Base-by-base conservation (phyloP, 2,888 invertebrate genomes). In the Eupithecia exiguata region DNA sequence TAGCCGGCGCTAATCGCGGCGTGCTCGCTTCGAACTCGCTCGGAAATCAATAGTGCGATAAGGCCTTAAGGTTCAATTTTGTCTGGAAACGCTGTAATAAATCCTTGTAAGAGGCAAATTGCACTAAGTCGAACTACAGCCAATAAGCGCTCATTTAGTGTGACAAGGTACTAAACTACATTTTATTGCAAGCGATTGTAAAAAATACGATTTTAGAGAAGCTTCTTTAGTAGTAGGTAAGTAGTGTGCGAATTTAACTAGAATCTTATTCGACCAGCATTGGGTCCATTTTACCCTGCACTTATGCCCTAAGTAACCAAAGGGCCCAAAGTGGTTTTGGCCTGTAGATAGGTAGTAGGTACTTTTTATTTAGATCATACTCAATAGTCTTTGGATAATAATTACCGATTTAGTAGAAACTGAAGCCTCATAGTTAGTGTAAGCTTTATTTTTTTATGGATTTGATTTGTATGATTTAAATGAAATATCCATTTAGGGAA, bases 211-310 rank as follows among this genome's bases (percentile, higher is more conserved):
- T 63, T 36, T 36, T n/a, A 63, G 61, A 61, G 36, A 30, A 36
- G 63, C 36, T 62, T 62, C 35, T 7, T 35, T 7, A 18, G 30
- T 35, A 36, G 18, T 35, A 63, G 36, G 63, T 36, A 63, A 63
- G 63, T 36, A 63, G 62, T 30, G 35, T 62, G 62, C 18, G 36
- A 63, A 63, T 63, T 35, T 36, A 63, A 53, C 3, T 78, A 77
- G 74, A 71, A 72, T 21, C 43, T 36, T 72, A 71, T 65, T 61
- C 69, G 75, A 81, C 77, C 75, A 78, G 49, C 46, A 69, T 65
- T 71, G 78, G 80, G 81, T 79, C 80, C 79, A 80, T 74, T 78
- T 71, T 73, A 74, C 43, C 66, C 12, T 63, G 30, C 30, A 25
- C 58, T 58, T 25, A 18, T 53, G 21, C 5, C n/a, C 9, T 9